A percentile compares a stretch with the other conserved stretches of the same genome.
phyloP scores from a whole-genome alignment of 2,113 vertebrate genomes.

The Capra hircus region DNA sequence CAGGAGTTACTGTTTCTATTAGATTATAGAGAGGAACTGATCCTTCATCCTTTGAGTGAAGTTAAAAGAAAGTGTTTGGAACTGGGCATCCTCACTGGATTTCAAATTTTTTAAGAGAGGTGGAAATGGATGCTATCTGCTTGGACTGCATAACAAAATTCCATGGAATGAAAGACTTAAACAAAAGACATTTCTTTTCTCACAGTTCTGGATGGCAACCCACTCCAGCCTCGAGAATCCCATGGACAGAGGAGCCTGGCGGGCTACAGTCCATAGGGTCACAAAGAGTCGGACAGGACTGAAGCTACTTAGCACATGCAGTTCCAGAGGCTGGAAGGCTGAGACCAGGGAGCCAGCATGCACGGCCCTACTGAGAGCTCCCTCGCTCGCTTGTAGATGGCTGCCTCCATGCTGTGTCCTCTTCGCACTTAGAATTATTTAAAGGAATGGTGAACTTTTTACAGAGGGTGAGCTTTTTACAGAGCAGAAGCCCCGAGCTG shows the following conservation, averaged over 20 bases:
- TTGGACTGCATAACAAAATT: neutral
- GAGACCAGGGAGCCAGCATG: fast-evolving
- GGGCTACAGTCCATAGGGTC: neutral
- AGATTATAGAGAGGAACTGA: neutral
- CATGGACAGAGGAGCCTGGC: neutral
- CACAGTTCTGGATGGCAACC: neutral
- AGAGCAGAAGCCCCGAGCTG: neutral
- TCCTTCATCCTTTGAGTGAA: neutral
- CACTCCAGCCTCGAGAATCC: neutral
- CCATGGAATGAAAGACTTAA: neutral
- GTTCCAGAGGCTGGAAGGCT: neutral
- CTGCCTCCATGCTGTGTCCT: neutral
- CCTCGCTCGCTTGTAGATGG: neutral
- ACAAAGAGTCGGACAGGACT: neutral
- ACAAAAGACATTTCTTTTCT: neutral
- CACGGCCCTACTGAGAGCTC: neutral
- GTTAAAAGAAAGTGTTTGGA: neutral
- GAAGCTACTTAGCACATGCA: neutral
- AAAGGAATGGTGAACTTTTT: neutral
- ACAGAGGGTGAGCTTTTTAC: neutral
- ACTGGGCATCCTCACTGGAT: neutral
- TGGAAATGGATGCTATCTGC: neutral
- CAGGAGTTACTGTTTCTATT: neutral
- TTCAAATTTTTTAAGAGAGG: neutral
- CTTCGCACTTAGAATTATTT: neutral